Conservation (phyloP, 2,888 invertebrate species). For the Thyatira batis region DNA sequence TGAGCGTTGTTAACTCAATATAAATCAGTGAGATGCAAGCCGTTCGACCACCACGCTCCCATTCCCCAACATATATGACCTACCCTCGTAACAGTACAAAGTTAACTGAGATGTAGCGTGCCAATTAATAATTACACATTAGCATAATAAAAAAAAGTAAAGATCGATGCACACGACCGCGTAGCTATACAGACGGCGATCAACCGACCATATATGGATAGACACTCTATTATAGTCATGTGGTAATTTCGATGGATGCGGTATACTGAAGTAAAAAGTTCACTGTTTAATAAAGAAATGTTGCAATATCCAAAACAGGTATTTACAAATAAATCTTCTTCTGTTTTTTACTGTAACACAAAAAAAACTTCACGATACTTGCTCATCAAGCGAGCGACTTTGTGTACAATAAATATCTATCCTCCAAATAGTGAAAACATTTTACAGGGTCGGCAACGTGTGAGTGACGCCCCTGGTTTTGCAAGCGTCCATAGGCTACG, state of each 20-base stretch:
- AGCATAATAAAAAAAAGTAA: constrained; percentile 40
- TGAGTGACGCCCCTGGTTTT: too few species aligned
- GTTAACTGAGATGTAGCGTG: constrained; percentile 35
- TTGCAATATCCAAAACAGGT: neutral
- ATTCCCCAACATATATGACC: constrained; percentile 46
- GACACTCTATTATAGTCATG: constrained; percentile 18
- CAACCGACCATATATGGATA: constrained; percentile 30
- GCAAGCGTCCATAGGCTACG: too few species aligned
- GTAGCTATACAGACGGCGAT: constrained; percentile 23
- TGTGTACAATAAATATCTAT: too few species aligned
- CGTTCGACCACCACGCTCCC: constrained; percentile 50
- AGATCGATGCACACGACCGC: constrained; percentile 54
- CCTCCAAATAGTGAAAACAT: too few species aligned
- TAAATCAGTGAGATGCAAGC: constrained; percentile 20
- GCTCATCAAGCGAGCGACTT: too few species aligned
- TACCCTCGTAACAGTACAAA: constrained; percentile 35
- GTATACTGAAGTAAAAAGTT: neutral
- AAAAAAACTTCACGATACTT: too few species aligned
- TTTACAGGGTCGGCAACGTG: too few species aligned
- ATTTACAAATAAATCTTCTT: too few species aligned
- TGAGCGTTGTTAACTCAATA: constrained; percentile 5
- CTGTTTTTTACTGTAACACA: too few species aligned
- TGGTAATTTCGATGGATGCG: neutral
- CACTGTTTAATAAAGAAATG: neutral
- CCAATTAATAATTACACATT: constrained; percentile 52